phyloP scores from a whole-genome alignment of 2,113 vertebrate genomes.

The Protobothrops mucrosquamatus region DNA sequence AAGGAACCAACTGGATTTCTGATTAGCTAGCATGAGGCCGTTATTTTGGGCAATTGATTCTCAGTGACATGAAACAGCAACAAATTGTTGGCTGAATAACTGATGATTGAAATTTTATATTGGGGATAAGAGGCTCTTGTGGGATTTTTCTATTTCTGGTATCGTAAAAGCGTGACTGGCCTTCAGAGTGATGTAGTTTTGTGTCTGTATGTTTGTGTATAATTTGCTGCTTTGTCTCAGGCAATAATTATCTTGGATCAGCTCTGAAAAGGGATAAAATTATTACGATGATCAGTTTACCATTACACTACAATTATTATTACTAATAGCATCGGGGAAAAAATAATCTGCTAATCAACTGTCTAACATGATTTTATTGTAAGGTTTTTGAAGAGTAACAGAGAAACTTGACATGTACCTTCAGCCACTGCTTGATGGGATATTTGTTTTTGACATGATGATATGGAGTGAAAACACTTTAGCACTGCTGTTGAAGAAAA shows the following conservation, averaged over 20 bases:
- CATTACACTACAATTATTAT: not conserved
- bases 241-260: not conserved
- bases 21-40: not conserved
- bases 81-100: not conserved
- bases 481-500: conserved; percentile 21
- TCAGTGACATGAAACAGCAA: not conserved
- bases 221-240: not conserved
- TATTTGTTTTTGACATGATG: conserved; percentile 15
- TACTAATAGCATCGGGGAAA: not conserved
- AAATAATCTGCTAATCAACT: not conserved
- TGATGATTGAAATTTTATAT: not conserved
- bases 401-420: conserved; percentile 7
- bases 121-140: not conserved
- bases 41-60: not conserved
- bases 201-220: not conserved
- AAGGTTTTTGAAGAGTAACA: conserved; percentile 2
- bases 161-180: not conserved
- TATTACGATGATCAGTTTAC: not conserved
- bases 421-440: not conserved
- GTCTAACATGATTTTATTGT: conserved; percentile 2
- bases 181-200: not conserved
- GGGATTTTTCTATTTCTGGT: not conserved
- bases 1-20: not conserved
- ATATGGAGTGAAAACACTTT: not conserved
- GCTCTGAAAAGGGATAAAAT: not conserved